Evolutionary conservation across 2,797 vertebrate genomes (phyloP), one percentile per base, ranked within the genome.

Genomic region (Merluccius polli): DNA sequence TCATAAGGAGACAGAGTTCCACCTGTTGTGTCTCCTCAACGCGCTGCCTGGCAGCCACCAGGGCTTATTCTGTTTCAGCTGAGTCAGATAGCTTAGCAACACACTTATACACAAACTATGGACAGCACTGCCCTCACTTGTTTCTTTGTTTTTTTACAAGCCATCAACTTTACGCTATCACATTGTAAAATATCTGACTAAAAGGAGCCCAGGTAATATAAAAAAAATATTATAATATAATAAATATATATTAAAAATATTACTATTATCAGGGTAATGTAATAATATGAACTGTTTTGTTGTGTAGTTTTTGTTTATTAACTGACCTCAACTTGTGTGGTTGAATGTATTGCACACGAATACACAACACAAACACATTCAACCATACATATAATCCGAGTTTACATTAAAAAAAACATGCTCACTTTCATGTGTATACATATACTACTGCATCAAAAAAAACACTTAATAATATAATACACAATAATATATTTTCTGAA

Each of bases 21-120:
- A 91, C 85, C 90, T 90, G 90, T 87, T 75, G 73, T 48, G 71
- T 82, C 81, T 48, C 79, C 31, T 91, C 90, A 86, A 24, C 59
- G 16, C 1, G 77, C 69, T 75, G 65, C 0, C 67, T 77, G 73
- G 85, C 87, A 84, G 52, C 24, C 71, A 81, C 79, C 31, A 35
- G 21, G 21, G 30, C 52, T 70, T 77, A 44, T 80, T 84, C 78
- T 11, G 13, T 87, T 89, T 81, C 87, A 87, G 87, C 88, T 89
- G 88, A 88, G 82, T 87, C 84, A 82, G 71, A 81, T 76, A 72
- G 81, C 85, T 85, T 77, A 78, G 73, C 75, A 71, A 21, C 44
- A 16, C 38, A 48, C 75, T 15, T 44, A 33, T 48, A 59, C 38
- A 75, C 74, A 52, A 13, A 80, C 70, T 12, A 11, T 38, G 10